These are phyloP conservation scores for Ditula angustiorana DNA, from an alignment of 2,888 invertebrate species.

Conservation along the genomic window DNA sequence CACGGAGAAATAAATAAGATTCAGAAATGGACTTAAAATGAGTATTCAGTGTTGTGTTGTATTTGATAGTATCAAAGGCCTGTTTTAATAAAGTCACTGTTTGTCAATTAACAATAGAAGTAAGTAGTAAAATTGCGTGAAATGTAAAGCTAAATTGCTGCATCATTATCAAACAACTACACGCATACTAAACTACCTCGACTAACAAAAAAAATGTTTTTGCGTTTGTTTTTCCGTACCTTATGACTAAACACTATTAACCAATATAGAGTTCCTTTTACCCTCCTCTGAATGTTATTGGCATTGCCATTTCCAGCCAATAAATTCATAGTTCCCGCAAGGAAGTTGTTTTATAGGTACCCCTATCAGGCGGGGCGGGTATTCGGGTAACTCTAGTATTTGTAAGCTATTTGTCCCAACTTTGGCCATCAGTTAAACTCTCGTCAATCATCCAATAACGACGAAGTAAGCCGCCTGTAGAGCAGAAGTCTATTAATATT, in stretches of 20 bases:
- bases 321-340: conserved; percentile 1
- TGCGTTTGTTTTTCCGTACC: neutral
- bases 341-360: conserved; percentile 10
- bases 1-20: too few species aligned
- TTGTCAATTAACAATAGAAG: too few species aligned
- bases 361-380: conserved; percentile 12
- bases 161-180: neutral
- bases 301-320: conserved; percentile 21
- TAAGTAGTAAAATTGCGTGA: neutral
- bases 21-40: too few species aligned
- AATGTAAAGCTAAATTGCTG: too few species aligned
- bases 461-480: conserved; percentile 4
- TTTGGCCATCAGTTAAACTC: conserved; percentile 34
- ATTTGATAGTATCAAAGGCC: too few species aligned
- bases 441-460: conserved; percentile 35
- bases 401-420: conserved; percentile 36
- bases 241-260: neutral
- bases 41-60: too few species aligned
- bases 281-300: conserved; percentile 2
- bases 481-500: conserved; percentile 29
- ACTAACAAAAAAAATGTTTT: too few species aligned
- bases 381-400: conserved; percentile 18
- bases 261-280: neutral
- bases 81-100: too few species aligned
- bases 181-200: too few species aligned